phyloP scores from a whole-genome alignment of 2,888 invertebrate species.

The Amphipyra berbera region DNA sequence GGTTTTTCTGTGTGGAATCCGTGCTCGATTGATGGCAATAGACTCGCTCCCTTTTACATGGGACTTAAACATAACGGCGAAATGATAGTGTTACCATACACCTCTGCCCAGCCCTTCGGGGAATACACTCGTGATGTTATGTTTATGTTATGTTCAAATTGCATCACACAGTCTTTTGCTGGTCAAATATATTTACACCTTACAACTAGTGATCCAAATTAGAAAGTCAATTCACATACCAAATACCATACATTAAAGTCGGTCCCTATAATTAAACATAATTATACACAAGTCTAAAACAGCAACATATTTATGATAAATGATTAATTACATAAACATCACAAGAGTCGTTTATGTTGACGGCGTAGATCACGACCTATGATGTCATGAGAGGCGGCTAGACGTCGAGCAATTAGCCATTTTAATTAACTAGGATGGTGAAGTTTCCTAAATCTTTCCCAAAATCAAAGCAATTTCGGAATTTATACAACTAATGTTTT shows the following conservation, averaged over 20 bases:
- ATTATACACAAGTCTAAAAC: constrained; percentile 25
- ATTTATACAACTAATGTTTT: too few species aligned
- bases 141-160: too few species aligned
- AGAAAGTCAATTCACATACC: constrained; percentile 15
- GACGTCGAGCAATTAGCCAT: constrained; percentile 1
- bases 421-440: not conserved
- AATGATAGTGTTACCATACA: too few species aligned
- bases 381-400: constrained; percentile 19
- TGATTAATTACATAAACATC: constrained; percentile 32
- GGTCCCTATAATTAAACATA: constrained; percentile 41
- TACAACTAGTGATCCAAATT: not conserved
- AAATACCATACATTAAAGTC: not conserved
- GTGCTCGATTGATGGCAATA: too few species aligned
- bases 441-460: too few species aligned
- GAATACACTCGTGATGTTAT: too few species aligned
- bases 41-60: too few species aligned
- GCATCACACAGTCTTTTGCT: too few species aligned
- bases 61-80: too few species aligned
- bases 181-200: not conserved
- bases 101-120: too few species aligned
- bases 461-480: too few species aligned
- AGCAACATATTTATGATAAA: constrained; percentile 10
- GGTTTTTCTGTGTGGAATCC: too few species aligned
- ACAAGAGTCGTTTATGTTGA: constrained; percentile 14
- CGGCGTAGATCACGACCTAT: constrained; percentile 25